These are phyloP conservation scores for Morone saxatilis DNA, from an alignment of 2,113 vertebrate genomes.

Conservation along the genomic window DNA sequence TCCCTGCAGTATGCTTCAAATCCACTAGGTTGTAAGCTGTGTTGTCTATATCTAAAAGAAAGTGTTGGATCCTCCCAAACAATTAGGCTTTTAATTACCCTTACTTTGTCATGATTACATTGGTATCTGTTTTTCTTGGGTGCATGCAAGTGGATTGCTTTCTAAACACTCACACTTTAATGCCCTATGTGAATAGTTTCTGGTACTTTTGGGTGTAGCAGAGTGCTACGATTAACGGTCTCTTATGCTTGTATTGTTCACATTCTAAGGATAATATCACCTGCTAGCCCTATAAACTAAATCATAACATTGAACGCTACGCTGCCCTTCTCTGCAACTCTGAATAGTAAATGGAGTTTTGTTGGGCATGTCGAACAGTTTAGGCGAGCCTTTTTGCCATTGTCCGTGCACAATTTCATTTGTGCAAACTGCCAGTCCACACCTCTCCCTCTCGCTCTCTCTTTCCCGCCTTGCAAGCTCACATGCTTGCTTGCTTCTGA, in stretches of 20 bases:
- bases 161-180: constrained; percentile 8
- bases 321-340: constrained; percentile 18
- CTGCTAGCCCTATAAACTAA: constrained; percentile 30
- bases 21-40: neutral
- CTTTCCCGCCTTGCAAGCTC: constrained; percentile 13
- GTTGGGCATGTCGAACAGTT: constrained; percentile 61
- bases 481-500: constrained; percentile 48
- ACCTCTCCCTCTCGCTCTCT: neutral
- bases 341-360: constrained; percentile 52
- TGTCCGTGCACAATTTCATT: constrained; percentile 49
- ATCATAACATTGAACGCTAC: constrained; percentile 42
- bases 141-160: neutral
- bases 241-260: constrained; percentile 32
- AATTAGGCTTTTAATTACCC: neutral
- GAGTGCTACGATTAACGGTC: constrained; percentile 47
- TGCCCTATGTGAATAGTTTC: neutral
- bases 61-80: neutral
- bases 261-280: constrained; percentile 34
- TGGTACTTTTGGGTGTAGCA: constrained; percentile 12
- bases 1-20: neutral
- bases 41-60: neutral
- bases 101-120: neutral
- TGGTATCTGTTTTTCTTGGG: neutral
- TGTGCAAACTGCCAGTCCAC: constrained; percentile 41
- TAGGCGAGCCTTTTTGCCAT: constrained; percentile 28